A percentile compares a stretch with the other conserved stretches of the same genome.
Evolutionary conservation across 2,797 vertebrate species (phyloP).

Genomic region (Rhinichthys osculus): DNA sequence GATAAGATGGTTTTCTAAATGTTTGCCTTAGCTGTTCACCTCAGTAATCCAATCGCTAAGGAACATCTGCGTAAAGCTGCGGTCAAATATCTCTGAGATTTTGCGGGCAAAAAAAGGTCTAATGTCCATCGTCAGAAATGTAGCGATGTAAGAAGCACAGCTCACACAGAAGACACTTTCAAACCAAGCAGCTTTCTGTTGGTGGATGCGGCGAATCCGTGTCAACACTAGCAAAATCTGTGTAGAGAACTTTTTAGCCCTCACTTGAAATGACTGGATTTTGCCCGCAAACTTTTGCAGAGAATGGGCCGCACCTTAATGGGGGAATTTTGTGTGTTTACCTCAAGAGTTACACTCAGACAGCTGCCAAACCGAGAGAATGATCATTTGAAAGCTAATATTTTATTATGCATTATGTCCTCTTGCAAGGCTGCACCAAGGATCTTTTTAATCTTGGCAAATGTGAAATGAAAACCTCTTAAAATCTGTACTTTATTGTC

Average conservation of each 20-base stretch:
- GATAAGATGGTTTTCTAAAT: neutral
- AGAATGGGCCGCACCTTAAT: neutral
- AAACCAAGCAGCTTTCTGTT: neutral
- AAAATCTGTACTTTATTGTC: neutral
- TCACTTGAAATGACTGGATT: neutral
- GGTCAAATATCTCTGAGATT: neutral
- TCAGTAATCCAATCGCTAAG: conserved; percentile 1
- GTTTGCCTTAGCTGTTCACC: conserved; percentile 22
- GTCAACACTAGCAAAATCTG: neutral
- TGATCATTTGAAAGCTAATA: neutral
- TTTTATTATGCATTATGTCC: conserved; percentile 2
- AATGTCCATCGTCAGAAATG: neutral
- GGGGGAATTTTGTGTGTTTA: conserved; percentile 3
- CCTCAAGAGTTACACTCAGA: conserved; percentile 25
- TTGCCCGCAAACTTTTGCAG: neutral
- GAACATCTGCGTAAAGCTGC: neutral
- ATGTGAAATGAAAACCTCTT: conserved; percentile 14
- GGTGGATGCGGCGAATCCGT: neutral
- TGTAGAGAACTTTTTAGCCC: neutral
- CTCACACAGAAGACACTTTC: neutral
- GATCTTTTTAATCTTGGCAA: conserved; percentile 14
- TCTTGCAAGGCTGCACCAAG: conserved; percentile 14
- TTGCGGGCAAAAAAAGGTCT: neutral
- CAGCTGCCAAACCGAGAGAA: neutral
- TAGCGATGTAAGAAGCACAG: neutral